Percentiles rank a stretch among this genome's conserved stretches.
Conservation (phyloP, 2,888 invertebrate species). For the Drosophila greeni region DNA sequence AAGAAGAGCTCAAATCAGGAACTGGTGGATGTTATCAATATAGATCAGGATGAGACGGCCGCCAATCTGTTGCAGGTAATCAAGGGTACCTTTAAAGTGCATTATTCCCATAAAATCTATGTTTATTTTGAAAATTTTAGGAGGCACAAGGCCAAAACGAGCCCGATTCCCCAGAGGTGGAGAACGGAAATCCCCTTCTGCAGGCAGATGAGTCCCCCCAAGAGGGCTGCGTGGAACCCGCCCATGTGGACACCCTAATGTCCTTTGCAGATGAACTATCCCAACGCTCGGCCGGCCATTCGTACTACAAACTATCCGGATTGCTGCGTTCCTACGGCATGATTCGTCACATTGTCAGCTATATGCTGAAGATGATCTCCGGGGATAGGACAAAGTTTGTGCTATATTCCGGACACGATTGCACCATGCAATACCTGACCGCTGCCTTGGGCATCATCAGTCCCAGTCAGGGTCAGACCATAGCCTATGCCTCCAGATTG, state of each 20-base stretch:
- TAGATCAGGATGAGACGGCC: slow-evolving; percentile 77
- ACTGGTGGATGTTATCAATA: slow-evolving; percentile 78
- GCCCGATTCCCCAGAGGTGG: slow-evolving; percentile 56
- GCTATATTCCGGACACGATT: slow-evolving; percentile 94
- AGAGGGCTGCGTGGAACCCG: slow-evolving; percentile 82
- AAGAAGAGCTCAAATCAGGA: slow-evolving; percentile 66
- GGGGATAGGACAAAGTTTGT: slow-evolving; percentile 87
- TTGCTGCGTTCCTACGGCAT: slow-evolving; percentile 89
- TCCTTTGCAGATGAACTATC: slow-evolving; percentile 91
- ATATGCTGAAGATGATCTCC: slow-evolving; percentile 89
- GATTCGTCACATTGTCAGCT: slow-evolving; percentile 88
- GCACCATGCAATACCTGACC: slow-evolving; percentile 90
- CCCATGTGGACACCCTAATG: slow-evolving; percentile 88
- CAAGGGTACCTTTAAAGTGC: no score
- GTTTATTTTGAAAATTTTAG: background rate
- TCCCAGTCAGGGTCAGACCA: slow-evolving; percentile 79
- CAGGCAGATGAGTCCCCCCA: slow-evolving; percentile 18
- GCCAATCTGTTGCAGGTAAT: slow-evolving; percentile 52
- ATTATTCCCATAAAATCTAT: background rate
- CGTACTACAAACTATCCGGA: slow-evolving; percentile 83
- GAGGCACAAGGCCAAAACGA: slow-evolving; percentile 23
- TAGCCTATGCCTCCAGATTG: slow-evolving; percentile 92
- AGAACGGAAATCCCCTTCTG: slow-evolving; percentile 21
- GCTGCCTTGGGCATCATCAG: slow-evolving; percentile 85
- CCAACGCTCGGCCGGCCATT: slow-evolving; percentile 81